phyloP scores from a whole-genome alignment of 2,113 vertebrate genomes.

The Python bivittatus region DNA sequence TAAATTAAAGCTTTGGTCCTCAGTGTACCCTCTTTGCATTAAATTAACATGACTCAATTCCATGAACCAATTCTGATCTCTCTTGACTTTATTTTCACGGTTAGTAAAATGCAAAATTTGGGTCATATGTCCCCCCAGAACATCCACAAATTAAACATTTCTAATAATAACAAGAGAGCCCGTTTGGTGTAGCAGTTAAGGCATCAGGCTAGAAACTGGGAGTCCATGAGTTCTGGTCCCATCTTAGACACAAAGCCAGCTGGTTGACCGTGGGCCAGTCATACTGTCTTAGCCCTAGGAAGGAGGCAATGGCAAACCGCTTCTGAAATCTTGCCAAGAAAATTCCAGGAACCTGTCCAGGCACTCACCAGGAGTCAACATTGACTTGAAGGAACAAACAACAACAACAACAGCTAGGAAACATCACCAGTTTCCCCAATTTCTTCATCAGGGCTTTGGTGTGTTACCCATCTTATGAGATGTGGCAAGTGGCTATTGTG shows the following conservation, averaged over 20 bases:
- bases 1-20: not conserved
- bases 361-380: not conserved
- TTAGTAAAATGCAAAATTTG: not conserved
- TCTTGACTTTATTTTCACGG: not conserved
- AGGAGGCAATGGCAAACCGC: not conserved
- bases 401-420: not conserved
- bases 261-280: not conserved
- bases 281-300: not conserved
- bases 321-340: not conserved
- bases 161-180: not conserved
- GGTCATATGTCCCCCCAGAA: not conserved
- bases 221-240: not conserved
- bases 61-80: not conserved
- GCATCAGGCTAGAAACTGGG: not conserved
- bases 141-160: not conserved
- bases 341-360: not conserved
- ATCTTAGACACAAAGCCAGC: not conserved
- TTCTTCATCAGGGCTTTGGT: not conserved
- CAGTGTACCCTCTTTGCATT: not conserved
- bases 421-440: not conserved
- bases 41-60: not conserved
- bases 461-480: not conserved
- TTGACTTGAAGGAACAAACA: not conserved
- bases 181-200: not conserved
- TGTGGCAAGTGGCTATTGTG: not conserved